Evolutionary conservation across 2,888 invertebrate genomes (phyloP).

Genomic region (Nebria brevicollis): DNA sequence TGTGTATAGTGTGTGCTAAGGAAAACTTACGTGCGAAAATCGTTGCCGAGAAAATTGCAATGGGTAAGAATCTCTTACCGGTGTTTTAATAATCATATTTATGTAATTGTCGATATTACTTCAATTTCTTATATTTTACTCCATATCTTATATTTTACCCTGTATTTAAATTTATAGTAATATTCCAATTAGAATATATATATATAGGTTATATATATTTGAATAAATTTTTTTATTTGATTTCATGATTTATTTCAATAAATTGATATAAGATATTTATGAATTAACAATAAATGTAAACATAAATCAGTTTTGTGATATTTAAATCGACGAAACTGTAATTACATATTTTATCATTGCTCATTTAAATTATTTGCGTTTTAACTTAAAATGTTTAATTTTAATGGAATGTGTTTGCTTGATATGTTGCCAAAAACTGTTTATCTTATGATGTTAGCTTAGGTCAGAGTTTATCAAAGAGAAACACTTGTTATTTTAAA

Average conservation of each 20-base stretch:
- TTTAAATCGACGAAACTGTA: neutral
- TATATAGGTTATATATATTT: neutral
- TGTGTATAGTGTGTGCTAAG: slow-evolving; percentile 11
- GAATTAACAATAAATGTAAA: neutral
- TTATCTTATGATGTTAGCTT: slow-evolving; percentile 16
- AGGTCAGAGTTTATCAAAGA: slow-evolving; percentile 23
- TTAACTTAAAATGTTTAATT: neutral
- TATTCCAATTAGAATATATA: neutral
- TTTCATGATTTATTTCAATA: neutral
- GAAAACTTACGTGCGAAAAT: neutral
- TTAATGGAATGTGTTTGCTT: neutral
- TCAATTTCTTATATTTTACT: neutral
- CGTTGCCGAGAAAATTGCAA: neutral
- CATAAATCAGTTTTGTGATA: neutral
- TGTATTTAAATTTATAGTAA: neutral
- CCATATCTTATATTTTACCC: neutral
- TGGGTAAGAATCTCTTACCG: slow-evolving; percentile 11
- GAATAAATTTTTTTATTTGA: neutral
- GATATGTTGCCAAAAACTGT: slow-evolving; percentile 16
- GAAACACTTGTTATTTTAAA: slow-evolving; percentile 16
- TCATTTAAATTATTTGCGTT: neutral
- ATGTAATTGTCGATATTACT: neutral
- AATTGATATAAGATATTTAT: neutral
- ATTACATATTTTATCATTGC: neutral
- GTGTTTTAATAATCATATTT: slow-evolving; percentile 10